phyloP scores from a whole-genome alignment of 2,888 invertebrate genomes.

The Synanthedon tipuliformis region DNA sequence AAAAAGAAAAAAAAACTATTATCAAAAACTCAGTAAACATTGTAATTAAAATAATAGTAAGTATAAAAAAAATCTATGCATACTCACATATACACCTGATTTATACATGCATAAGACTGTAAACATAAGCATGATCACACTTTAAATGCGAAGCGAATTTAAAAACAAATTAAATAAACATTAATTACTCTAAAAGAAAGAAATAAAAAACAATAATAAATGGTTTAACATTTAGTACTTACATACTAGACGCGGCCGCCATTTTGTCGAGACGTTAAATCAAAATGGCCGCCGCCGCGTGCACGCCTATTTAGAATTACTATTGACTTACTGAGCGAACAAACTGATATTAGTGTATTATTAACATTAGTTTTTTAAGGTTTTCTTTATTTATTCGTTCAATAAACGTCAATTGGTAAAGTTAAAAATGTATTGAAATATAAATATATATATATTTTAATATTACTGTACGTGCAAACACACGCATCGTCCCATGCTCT shows the following conservation, averaged over 20 bases:
- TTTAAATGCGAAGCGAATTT: conserved; percentile 65
- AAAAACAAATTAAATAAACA: conserved; percentile 44
- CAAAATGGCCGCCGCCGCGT: conserved; percentile 50
- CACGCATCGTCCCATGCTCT: conserved; percentile 7
- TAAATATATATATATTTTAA: too few relatives aligned
- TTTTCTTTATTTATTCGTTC: too few relatives aligned
- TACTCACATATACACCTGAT: conserved; percentile 59
- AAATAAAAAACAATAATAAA: conserved; percentile 30
- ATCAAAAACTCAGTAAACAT: conserved; percentile 43
- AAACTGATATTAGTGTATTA: conserved; percentile 3
- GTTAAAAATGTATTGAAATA: too few relatives aligned
- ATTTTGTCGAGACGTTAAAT: conserved; percentile 33
- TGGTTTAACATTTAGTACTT: conserved; percentile 55
- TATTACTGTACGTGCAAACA: conserved; percentile 24
- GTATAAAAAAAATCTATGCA: conserved; percentile 52
- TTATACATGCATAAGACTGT: conserved; percentile 61
- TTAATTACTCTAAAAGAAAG: conserved; percentile 39
- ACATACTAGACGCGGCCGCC: conserved; percentile 51
- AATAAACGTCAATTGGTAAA: too few relatives aligned
- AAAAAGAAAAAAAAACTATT: conserved; percentile 16
- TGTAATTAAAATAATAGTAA: conserved; percentile 28
- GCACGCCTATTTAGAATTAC: conserved; percentile 27
- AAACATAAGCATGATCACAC: conserved; percentile 64
- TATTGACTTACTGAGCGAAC: conserved; percentile 8
- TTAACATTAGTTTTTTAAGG: too few relatives aligned